A percentile compares a stretch with the other conserved stretches of the same genome.
Conservation (phyloP, 2,113 vertebrate genomes). For the Apodemus sylvaticus region DNA sequence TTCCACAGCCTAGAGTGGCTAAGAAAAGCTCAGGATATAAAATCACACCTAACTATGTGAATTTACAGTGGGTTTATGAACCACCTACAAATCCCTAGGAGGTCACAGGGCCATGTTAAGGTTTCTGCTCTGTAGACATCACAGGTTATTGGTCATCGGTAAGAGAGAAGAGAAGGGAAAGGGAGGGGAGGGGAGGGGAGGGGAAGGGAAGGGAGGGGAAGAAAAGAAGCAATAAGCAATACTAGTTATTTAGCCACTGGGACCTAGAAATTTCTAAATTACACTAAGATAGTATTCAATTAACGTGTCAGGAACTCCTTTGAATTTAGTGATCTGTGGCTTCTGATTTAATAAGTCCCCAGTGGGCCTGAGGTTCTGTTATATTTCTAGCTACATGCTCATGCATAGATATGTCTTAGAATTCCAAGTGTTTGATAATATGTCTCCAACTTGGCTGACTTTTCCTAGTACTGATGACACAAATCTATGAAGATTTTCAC, state of each 20-base stretch:
- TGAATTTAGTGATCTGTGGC: background rate
- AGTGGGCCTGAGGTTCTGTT: background rate
- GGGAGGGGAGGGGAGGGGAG: too few relatives aligned
- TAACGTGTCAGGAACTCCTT: background rate
- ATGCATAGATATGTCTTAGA: background rate
- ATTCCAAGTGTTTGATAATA: background rate
- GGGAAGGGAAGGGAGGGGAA: background rate
- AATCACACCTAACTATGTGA: background rate
- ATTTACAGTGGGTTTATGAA: constrained; percentile 12
- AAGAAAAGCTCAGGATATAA: background rate
- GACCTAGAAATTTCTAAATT: background rate
- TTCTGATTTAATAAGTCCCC: background rate
- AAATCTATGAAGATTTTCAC: constrained; percentile 35
- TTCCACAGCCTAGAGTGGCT: background rate
- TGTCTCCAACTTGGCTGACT: background rate
- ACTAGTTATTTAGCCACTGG: background rate
- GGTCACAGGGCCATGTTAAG: background rate
- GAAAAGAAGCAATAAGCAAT: background rate
- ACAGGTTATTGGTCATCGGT: background rate
- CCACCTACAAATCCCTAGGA: background rate
- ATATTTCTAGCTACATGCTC: background rate
- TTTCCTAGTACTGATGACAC: background rate
- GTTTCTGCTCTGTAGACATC: background rate
- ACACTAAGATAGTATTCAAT: background rate
- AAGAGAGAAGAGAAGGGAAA: background rate